Evolutionary conservation across 2,888 invertebrate genomes (phyloP), one percentile per base, ranked within the genome.

Genomic region (Microctonus brassicae): DNA sequence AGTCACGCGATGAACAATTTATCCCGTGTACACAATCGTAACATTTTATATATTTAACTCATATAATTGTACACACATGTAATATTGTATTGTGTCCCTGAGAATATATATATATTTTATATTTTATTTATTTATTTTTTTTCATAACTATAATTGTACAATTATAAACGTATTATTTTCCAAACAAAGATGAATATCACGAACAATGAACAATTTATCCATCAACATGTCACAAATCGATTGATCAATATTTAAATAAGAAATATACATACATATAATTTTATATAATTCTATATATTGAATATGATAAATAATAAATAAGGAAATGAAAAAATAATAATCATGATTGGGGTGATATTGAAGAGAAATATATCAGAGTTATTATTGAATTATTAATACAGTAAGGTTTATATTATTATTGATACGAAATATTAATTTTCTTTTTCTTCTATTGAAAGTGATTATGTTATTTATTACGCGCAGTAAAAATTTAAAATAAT

Each of bases 1-100:
- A 34, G 65, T 70, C 65, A 70, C 70, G 70, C 70, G 29, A 70
- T 70, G 22, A 33, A 2, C 52, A 29, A 61, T 66, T 47, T 58
- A 52, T 33, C 34, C 7, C n/a, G 65, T 33, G 10, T 53, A 34
- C 9, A 65, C 22, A 34, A 20, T 24, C 13, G 10, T 36, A 6
- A 6, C 34, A 13, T 53, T 53, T 20, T 65, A 20, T 7, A 63
- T 33, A 6, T 33, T n/a, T 29, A 7, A n/a, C n/a, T n/a, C n/a
- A n/a, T n/a, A n/a, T n/a, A n/a, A n/a, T n/a, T n/a, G n/a, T n/a
- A n/a, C 22, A 29, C 34, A 7, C 29, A 26, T n/a, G 20, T 64
- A 39, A 22, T 13, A 57, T 29, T 33, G 29, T 60, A 20, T 60
- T 17, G 20, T 47, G 10, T 26, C 34, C 17, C 69, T 47, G 47